phyloP scores from a whole-genome alignment of 2,888 invertebrate species.

The Pomacea canaliculata region DNA sequence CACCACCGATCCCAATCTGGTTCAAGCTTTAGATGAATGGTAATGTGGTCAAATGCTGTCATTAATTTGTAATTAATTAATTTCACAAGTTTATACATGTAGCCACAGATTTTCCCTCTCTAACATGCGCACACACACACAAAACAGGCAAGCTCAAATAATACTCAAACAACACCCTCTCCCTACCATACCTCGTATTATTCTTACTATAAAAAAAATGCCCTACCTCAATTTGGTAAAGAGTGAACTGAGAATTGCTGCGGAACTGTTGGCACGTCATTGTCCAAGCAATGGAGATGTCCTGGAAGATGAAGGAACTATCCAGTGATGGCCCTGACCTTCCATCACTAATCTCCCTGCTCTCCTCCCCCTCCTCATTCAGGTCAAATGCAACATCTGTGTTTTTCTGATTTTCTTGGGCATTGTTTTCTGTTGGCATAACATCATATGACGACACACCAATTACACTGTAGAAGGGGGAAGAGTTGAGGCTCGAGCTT shows the following conservation, averaged over 20 bases:
- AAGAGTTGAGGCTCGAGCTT: not conserved
- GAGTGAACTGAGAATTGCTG: slow-evolving; percentile 47
- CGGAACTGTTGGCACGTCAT: slow-evolving; percentile 47
- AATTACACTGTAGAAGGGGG: not conserved
- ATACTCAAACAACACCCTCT: too few species aligned
- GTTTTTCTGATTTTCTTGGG: not conserved
- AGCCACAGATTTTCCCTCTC: too few species aligned
- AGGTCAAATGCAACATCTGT: not conserved
- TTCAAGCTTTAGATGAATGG: too few species aligned
- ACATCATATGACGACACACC: slow-evolving; percentile 17
- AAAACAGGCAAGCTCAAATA: too few species aligned
- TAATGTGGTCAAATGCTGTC: too few species aligned
- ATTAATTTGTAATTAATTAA: too few species aligned
- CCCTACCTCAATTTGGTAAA: slow-evolving; percentile 56
- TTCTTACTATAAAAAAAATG: too few species aligned
- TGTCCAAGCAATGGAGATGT: slow-evolving; percentile 45
- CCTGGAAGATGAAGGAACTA: slow-evolving; percentile 37
- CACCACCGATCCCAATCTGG: too few species aligned
- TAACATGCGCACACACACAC: too few species aligned
- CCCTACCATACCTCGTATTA: too few species aligned
- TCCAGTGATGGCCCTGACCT: not conserved
- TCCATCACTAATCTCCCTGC: not conserved
- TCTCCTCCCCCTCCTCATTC: slow-evolving; percentile 5
- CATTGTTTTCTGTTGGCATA: not conserved
- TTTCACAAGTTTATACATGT: too few species aligned